Percentiles rank a stretch among this genome's conserved stretches.
These are phyloP conservation scores for Arion vulgaris DNA, from an alignment of 1,140 invertebrate genomes.

Conservation along the genomic window DNA sequence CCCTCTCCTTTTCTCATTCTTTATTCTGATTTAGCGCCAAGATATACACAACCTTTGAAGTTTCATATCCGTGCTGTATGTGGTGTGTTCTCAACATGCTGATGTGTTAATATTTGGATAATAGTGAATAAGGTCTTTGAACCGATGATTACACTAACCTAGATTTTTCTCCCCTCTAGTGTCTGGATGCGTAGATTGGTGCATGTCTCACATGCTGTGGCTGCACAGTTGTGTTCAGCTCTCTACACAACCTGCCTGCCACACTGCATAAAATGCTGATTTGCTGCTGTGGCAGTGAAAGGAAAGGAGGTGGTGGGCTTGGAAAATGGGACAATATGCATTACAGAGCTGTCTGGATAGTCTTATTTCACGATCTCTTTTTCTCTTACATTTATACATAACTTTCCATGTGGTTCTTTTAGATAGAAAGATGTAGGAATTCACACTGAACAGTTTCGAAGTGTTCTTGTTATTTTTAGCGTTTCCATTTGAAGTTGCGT, in stretches of 20 bases:
- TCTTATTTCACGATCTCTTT: conserved; percentile 2
- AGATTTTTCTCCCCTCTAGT: conserved; percentile 16
- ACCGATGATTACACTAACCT: conserved; percentile 19
- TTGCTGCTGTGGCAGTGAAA: conserved; percentile 26
- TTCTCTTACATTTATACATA: conserved; percentile 9
- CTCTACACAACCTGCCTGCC: conserved; percentile 39
- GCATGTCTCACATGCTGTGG: conserved; percentile 26
- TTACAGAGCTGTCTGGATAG: conserved; percentile 31
- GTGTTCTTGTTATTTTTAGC: background rate
- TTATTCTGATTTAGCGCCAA: background rate
- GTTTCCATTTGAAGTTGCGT: too few relatives aligned
- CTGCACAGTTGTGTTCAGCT: conserved; percentile 20
- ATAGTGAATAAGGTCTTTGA: conserved; percentile 1
- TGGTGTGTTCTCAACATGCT: too few relatives aligned
- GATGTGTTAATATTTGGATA: too few relatives aligned
- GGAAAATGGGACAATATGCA: conserved; percentile 29
- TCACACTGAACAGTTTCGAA: background rate
- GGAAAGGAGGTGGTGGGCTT: conserved; percentile 18
- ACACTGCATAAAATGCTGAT: conserved; percentile 30
- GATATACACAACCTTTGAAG: background rate
- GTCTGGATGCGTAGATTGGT: conserved; percentile 30
- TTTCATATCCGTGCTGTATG: background rate
- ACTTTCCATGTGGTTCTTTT: background rate
- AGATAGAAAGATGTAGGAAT: background rate
- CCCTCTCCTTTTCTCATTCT: background rate